Percentiles rank a stretch among this genome's conserved stretches.
Conservation (phyloP, 2,797 vertebrate species). For the Enteromius afrohamiltoni region DNA sequence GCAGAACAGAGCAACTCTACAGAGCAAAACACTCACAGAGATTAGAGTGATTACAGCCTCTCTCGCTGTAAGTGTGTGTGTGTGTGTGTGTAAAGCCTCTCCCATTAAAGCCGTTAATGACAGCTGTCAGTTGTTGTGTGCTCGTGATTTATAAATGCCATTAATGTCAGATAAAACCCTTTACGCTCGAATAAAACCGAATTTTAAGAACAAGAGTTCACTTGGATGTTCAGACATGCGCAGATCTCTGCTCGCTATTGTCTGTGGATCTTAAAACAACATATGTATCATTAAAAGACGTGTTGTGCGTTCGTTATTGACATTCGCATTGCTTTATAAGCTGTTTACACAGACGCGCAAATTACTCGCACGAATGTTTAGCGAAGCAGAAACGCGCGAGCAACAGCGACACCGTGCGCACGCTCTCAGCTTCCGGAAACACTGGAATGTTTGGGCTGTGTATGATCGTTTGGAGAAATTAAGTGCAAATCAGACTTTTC, state of each 20-base stretch:
- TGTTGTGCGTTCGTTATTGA: background rate
- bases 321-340: background rate
- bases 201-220: background rate
- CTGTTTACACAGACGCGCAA: background rate
- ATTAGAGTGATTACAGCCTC: conserved; percentile 38
- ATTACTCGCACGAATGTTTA: too few relatives aligned
- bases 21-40: background rate
- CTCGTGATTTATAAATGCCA: conserved; percentile 9
- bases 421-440: background rate
- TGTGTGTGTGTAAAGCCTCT: background rate
- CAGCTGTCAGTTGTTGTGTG: conserved; percentile 32
- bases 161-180: background rate
- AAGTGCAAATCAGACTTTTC: background rate
- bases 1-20: background rate
- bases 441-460: background rate
- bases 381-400: background rate
- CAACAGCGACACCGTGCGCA: background rate
- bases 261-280: background rate
- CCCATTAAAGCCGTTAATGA: conserved; percentile 19
- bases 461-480: background rate
- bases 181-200: background rate
- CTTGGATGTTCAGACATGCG: background rate
- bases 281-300: background rate
- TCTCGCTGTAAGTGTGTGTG: too few relatives aligned
- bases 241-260: background rate